These are phyloP conservation scores for Brachionus paranguensis DNA, from an alignment of 1,140 invertebrate genomes.

Conservation along the genomic window DNA sequence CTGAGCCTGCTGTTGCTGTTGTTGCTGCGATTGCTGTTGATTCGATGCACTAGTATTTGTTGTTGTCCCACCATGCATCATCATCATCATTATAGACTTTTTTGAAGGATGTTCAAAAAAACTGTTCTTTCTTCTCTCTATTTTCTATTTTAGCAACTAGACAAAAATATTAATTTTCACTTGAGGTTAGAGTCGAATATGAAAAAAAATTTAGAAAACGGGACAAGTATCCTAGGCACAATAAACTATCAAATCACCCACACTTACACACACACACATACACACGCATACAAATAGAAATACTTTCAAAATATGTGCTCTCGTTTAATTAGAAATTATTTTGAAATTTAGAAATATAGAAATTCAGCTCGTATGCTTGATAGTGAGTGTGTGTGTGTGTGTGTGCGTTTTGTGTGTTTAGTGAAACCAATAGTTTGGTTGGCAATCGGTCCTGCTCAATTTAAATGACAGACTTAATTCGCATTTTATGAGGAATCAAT, in stretches of 20 bases:
- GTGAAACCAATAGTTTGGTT: not conserved
- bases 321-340: not conserved
- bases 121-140: not conserved
- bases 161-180: not conserved
- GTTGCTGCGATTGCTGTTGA: not conserved
- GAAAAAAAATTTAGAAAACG: not conserved
- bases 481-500: not conserved
- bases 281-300: not conserved
- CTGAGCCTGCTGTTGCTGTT: not conserved
- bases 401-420: not conserved
- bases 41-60: conserved; percentile 34
- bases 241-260: not conserved
- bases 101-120: not conserved
- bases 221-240: not conserved
- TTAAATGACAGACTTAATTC: not conserved
- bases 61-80: conserved; percentile 36
- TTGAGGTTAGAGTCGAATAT: not conserved
- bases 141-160: not conserved
- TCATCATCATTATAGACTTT: conserved; percentile 31
- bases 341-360: not conserved
- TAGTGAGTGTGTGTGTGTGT: not conserved
- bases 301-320: not conserved
- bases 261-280: not conserved
- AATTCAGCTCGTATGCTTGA: not conserved
- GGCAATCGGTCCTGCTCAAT: not conserved